Evolutionary conservation across 2,113 vertebrate species (phyloP).

Genomic region (Mustela nigripes): DNA sequence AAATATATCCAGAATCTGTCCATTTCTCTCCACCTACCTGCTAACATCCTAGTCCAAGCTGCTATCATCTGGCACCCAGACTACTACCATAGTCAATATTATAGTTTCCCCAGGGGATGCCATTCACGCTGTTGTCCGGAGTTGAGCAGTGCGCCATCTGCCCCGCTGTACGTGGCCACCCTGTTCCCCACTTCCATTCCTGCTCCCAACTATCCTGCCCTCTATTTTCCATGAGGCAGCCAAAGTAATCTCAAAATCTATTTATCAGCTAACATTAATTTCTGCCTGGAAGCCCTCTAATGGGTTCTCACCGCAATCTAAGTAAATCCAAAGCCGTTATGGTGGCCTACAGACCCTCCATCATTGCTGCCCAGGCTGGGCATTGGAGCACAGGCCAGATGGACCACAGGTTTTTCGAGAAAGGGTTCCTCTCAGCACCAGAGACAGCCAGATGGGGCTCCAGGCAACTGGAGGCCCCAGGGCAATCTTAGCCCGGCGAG

Average conservation of each 20-base stretch:
- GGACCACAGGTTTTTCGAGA: neutral
- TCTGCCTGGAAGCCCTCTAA: neutral
- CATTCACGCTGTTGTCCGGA: rapidly evolving
- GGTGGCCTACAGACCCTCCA: neutral
- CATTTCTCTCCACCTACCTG: neutral
- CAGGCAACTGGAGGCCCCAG: neutral
- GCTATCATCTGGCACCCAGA: neutral
- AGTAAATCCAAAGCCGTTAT: neutral
- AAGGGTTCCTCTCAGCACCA: neutral
- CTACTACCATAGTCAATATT: neutral
- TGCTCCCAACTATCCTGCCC: too few species aligned
- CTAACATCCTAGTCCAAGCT: neutral
- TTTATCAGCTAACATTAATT: neutral
- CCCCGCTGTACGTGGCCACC: neutral
- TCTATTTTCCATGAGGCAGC: neutral
- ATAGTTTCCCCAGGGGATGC: neutral
- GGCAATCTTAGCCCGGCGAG: too few species aligned
- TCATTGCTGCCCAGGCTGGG: neutral
- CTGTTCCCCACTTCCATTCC: neutral
- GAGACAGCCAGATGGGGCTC: neutral
- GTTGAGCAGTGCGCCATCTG: rapidly evolving
- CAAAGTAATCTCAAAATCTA: neutral
- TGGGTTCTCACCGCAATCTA: neutral
- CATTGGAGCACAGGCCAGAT: neutral
- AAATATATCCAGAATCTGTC: neutral